A percentile compares a stretch with the other conserved stretches of the same genome.
Evolutionary conservation across 2,888 invertebrate genomes (phyloP).

Genomic region (Epistrophe eligans): DNA sequence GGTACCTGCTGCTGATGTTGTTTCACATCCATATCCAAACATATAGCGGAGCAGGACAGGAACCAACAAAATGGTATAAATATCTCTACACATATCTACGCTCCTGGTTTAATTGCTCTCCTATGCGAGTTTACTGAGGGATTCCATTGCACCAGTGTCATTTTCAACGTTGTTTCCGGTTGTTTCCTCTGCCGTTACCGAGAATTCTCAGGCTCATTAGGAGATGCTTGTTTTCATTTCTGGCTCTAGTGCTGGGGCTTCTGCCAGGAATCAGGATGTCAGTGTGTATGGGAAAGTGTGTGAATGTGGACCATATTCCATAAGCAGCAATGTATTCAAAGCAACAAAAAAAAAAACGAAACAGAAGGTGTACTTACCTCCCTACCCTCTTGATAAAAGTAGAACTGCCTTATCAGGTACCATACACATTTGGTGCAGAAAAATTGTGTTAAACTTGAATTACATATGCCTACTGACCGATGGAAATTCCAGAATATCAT

Average conservation of each 20-base stretch:
- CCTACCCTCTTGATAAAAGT: neutral
- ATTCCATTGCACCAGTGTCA: slow-evolving; percentile 60
- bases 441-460: slow-evolving; percentile 61
- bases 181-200: slow-evolving; percentile 57
- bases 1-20: slow-evolving; percentile 1
- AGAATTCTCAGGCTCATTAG: slow-evolving; percentile 71
- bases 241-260: neutral
- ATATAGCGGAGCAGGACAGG: slow-evolving; percentile 6
- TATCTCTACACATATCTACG: slow-evolving; percentile 17
- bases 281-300: slow-evolving; percentile 5
- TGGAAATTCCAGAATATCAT: slow-evolving; percentile 28
- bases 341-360: neutral
- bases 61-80: slow-evolving; percentile 27
- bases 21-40: neutral
- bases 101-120: slow-evolving; percentile 57
- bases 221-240: slow-evolving; percentile 60
- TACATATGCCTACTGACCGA: slow-evolving; percentile 53
- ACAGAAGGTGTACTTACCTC: neutral
- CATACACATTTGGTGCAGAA: slow-evolving; percentile 16
- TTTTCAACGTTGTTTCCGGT: slow-evolving; percentile 71
- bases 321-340: neutral
- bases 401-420: slow-evolving; percentile 5
- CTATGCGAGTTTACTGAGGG: slow-evolving; percentile 44
- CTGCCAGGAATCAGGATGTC: neutral
- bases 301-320: slow-evolving; percentile 2